A percentile compares a stretch with the other conserved stretches of the same genome.
Conservation (phyloP, 2,888 invertebrate genomes). For the Harpagoxenus sublaevis region DNA sequence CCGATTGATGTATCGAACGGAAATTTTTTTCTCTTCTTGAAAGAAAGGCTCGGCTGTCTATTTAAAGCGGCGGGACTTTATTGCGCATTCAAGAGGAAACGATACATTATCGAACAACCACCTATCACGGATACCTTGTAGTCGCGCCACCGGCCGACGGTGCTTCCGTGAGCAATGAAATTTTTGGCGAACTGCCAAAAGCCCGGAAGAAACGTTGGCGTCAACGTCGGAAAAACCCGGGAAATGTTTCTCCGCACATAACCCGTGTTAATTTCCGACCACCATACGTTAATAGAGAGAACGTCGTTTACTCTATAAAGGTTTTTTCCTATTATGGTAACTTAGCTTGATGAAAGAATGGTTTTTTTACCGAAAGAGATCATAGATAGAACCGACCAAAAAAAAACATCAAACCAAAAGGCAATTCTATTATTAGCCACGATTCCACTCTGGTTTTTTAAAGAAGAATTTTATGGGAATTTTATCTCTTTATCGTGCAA, state of each 20-base stretch:
- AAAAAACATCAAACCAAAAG: neutral
- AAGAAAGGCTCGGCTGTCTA: conserved; percentile 44
- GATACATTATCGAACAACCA: conserved; percentile 48
- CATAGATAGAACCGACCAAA: conserved; percentile 7
- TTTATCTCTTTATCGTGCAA: neutral
- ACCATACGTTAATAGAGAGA: conserved; percentile 28
- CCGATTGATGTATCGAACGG: conserved; percentile 30
- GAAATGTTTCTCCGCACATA: neutral
- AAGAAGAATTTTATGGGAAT: neutral
- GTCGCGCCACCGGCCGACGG: conserved; percentile 21
- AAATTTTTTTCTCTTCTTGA: conserved; percentile 31
- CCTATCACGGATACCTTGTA: conserved; percentile 34
- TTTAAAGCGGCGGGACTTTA: conserved; percentile 45
- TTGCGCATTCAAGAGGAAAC: conserved; percentile 50
- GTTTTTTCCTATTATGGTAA: conserved; percentile 30
- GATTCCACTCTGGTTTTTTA: neutral
- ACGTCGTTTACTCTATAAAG: conserved; percentile 41
- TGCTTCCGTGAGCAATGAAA: conserved; percentile 8
- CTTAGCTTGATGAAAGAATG: conserved; percentile 13
- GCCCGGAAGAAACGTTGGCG: neutral
- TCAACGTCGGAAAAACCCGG: neutral
- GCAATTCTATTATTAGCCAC: conserved; percentile 2
- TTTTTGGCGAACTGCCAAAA: conserved; percentile 26
- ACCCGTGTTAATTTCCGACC: neutral
- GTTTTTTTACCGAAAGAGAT: conserved; percentile 19